Conservation (phyloP, 2,113 vertebrate genomes). For the Cyanistes caeruleus region DNA sequence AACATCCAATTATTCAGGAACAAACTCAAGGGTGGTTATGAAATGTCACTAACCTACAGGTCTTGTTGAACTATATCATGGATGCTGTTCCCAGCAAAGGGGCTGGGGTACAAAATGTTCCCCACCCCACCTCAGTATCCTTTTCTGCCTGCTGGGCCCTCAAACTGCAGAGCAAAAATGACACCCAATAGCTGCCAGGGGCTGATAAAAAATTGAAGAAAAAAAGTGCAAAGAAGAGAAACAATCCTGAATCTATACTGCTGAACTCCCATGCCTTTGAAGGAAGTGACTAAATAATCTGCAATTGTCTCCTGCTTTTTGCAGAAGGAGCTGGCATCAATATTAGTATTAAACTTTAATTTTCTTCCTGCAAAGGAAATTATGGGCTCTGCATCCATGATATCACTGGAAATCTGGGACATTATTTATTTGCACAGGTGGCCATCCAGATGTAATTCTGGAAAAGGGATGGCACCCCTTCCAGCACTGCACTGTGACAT, state of each 20-base stretch:
- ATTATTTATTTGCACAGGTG: background rate
- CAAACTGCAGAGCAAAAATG: background rate
- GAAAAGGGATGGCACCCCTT: background rate
- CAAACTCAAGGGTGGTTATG: background rate
- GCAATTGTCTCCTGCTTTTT: background rate
- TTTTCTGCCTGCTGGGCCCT: background rate
- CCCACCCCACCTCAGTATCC: accelerated
- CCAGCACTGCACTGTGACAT: background rate
- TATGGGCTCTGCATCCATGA: background rate
- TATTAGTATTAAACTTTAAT: background rate
- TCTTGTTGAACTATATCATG: accelerated
- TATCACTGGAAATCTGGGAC: background rate
- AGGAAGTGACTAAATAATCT: background rate
- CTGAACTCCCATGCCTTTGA: background rate
- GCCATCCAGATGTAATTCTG: background rate
- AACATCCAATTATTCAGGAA: background rate
- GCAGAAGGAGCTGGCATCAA: background rate
- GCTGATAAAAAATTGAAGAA: background rate
- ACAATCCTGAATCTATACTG: accelerated
- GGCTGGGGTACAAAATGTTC: background rate
- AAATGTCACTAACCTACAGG: background rate
- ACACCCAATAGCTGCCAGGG: background rate
- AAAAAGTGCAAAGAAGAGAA: background rate
- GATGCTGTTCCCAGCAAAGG: background rate
- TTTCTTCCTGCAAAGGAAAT: background rate